These are phyloP conservation scores for Crioceris asparagi DNA, from an alignment of 2,888 invertebrate species.

Conservation along the genomic window DNA sequence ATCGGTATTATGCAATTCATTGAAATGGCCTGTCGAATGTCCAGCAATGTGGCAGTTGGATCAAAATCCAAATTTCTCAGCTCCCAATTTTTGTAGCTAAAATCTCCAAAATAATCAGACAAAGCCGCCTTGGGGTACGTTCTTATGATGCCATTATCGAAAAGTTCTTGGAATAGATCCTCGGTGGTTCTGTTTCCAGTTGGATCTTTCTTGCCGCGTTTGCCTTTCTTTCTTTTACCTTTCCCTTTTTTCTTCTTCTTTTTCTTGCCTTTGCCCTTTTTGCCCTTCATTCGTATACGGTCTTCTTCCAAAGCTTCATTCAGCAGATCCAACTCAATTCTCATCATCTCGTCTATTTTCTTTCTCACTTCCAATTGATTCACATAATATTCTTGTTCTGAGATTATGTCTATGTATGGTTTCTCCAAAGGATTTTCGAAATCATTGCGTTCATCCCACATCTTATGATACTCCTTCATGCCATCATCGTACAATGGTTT, in stretches of 20 bases:
- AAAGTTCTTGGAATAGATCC: constrained; percentile 62
- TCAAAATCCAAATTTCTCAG: constrained; percentile 27
- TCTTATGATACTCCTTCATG: constrained; percentile 39
- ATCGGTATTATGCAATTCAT: constrained; percentile 51
- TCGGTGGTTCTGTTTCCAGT: constrained; percentile 50
- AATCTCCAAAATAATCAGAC: constrained; percentile 59
- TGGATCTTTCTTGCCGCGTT: constrained; percentile 50
- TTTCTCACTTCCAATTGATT: constrained; percentile 55
- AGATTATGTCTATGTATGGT: constrained; percentile 53
- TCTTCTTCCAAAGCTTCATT: constrained; percentile 42
- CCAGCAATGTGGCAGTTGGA: constrained; percentile 45
- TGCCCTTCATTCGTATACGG: constrained; percentile 18
- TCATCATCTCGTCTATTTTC: constrained; percentile 59
- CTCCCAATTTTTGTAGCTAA: constrained; percentile 42
- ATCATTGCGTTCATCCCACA: constrained; percentile 42
- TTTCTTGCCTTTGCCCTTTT: constrained; percentile 25
- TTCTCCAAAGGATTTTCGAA: constrained; percentile 48
- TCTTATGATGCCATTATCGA: constrained; percentile 56
- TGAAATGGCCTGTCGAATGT: constrained; percentile 45
- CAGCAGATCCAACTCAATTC: constrained; percentile 42
- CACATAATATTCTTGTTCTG: constrained; percentile 52
- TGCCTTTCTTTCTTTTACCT: constrained; percentile 26
- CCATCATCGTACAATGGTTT: no score
- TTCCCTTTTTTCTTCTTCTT: constrained; percentile 27
- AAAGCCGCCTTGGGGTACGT: constrained; percentile 49